These are phyloP conservation scores for Plecturocebus donacophilus DNA, from an alignment of 2,113 vertebrate species.

Conservation along the genomic window DNA sequence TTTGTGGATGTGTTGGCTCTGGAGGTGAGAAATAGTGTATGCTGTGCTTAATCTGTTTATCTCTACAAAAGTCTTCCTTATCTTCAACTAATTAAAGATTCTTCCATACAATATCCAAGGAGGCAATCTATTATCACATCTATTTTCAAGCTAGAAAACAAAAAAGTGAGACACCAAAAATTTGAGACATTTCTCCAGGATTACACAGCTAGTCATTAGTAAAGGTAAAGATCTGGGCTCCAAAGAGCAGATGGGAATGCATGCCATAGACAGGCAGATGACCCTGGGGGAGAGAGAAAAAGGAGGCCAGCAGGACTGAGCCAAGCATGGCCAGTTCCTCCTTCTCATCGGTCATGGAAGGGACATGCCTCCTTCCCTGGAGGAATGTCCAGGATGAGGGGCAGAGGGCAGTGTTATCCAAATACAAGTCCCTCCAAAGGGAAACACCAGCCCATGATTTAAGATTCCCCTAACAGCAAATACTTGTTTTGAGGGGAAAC, in stretches of 20 bases:
- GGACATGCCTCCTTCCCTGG: fast-evolving
- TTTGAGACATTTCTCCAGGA: neutral
- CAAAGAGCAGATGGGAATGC: neutral
- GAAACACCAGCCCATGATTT: neutral
- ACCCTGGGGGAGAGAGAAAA: too few relatives aligned
- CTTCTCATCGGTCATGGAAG: neutral
- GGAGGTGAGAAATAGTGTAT: neutral
- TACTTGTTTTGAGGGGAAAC: neutral
- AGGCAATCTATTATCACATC: neutral
- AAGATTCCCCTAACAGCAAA: neutral
- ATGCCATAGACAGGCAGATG: neutral
- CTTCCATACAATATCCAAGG: neutral
- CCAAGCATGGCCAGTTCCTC: neutral
- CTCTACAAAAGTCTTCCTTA: neutral
- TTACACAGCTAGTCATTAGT: neutral
- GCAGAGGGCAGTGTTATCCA: neutral
- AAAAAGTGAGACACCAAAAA: neutral
- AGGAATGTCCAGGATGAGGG: neutral
- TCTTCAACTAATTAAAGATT: neutral
- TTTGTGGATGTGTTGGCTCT: neutral
- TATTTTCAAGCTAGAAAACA: neutral
- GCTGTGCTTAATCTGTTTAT: neutral
- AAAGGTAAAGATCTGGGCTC: neutral
- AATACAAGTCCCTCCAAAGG: neutral
- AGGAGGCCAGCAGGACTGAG: neutral